Evolutionary conservation across 1,140 invertebrate genomes (phyloP), one percentile per base, ranked within the genome.

Genomic region (Bombus confusus): DNA sequence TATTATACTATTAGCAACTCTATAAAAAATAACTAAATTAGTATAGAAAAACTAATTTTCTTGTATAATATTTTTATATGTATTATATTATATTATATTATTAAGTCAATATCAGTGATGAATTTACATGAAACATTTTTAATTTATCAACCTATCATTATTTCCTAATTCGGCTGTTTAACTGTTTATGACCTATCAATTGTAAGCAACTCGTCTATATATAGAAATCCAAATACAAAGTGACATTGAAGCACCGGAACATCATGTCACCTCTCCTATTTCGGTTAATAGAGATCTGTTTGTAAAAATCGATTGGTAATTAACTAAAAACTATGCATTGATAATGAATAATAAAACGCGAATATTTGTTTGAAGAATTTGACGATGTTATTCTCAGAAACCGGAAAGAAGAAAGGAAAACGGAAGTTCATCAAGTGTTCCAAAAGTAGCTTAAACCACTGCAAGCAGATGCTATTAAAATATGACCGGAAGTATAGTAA

Each of bases 371-470:
- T 68, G 9, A 66, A 18, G 31, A 31, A n/a, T 80, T 74, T 74
- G 64, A 85, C 78, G 12, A 85, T 85, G 59, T 64, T 72, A 59
- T 85, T 80, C 72, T 25, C 37, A 85, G 87, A 80, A 85, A 28
- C 64, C 13, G 13, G 2, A 18, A 10, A 59, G n/a, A 62, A 22
- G 72, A 84, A 76, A 72, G 66, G 57, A 39, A 87, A 68, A 66
- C 71, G 74, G 39, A 87, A 79, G 52, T 62, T 79, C 41, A 43
- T 76, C 52, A 64, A 84, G 43, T 87, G 47, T 39, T 84, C 69
- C 18, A 76, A n/a, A 31, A 84, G n/a, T 18, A 69, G 18, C 43
- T 22, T 18, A 1, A 62, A 59, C 25, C 37, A 5, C 10, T 66
- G 74, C 34, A 31, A 75, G 41, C 62, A 47, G 64, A 31, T 10